These are phyloP conservation scores for human DNA, from an alignment of 2,113 vertebrate species.

Conservation along the genomic window GRCh38 chr6:72104501-72105000, in stretches of 20 bases:
- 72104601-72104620: not conserved
- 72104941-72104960: too few relatives aligned
- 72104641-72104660: not conserved
- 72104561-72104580: not conserved
- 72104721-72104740: not conserved
- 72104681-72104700: not conserved
- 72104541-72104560: too few relatives aligned
- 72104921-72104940: not conserved
- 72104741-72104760: not conserved
- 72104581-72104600: not conserved
- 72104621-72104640: not conserved
- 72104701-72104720: not conserved
- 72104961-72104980: too few relatives aligned
- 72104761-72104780: not conserved
- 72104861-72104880: not conserved
- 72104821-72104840: not conserved
- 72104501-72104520: not conserved
- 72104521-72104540: not conserved
- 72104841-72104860: not conserved
- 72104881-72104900: not conserved
- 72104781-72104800: not conserved
- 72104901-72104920: not conserved
- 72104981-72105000: too few relatives aligned
- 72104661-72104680: not conserved
- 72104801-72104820: not conserved